phyloP scores from a whole-genome alignment of 2,797 vertebrate species.

The Clarias fuscus region DNA sequence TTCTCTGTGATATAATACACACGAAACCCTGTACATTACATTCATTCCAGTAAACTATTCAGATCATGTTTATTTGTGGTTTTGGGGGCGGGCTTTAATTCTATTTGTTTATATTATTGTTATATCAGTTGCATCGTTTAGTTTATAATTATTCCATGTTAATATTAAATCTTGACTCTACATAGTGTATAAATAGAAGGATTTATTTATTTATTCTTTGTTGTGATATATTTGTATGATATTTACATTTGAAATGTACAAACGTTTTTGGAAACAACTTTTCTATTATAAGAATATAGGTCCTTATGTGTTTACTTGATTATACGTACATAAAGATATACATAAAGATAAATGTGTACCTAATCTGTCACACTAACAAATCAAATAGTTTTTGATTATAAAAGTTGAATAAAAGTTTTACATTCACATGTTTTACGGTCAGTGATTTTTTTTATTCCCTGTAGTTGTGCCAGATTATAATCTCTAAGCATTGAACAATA shows the following conservation, averaged over 20 bases:
- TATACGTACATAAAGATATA: too few relatives aligned
- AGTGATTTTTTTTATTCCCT: background rate
- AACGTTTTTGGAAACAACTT: background rate
- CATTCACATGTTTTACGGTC: too few relatives aligned
- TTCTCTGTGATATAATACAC: conserved; percentile 52
- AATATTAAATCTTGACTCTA: background rate
- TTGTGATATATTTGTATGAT: background rate
- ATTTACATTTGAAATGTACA: background rate
- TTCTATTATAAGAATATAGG: background rate
- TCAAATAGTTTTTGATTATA: background rate
- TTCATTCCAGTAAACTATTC: background rate
- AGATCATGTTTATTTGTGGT: background rate
- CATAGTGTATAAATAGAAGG: background rate
- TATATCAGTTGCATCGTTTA: background rate
- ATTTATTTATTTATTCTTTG: background rate
- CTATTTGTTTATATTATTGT: background rate
- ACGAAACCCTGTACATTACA: conserved; percentile 50
- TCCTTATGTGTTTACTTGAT: background rate
- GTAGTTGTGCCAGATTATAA: background rate
- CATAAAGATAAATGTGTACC: too few relatives aligned
- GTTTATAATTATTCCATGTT: background rate
- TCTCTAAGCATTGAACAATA: too few relatives aligned
- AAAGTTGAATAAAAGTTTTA: background rate
- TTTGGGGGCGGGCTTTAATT: background rate
- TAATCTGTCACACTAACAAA: background rate